Evolutionary conservation across 2,888 invertebrate species (phyloP).

Genomic region (Peribatodes rhomboidaria): DNA sequence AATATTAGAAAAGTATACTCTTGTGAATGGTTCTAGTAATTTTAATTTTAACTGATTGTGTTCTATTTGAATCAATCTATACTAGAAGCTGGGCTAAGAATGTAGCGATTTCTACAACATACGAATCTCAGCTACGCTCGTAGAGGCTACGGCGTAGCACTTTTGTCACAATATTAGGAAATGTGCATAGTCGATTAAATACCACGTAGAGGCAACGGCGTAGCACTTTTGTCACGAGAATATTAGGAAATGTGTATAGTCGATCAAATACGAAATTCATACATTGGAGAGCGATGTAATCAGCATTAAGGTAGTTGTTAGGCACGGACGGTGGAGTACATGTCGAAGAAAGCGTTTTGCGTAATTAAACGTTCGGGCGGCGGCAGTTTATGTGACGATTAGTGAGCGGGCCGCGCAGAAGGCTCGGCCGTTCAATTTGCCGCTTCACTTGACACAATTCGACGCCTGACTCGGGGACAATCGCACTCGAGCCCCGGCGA

Average conservation of each 20-base stretch:
- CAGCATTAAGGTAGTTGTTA: slow-evolving; percentile 40
- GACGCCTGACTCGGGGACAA: slow-evolving; percentile 87
- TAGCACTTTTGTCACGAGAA: neutral
- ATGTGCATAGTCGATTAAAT: neutral
- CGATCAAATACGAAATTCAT: neutral
- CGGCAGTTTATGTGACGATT: slow-evolving; percentile 85
- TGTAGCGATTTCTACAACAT: neutral
- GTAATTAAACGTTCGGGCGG: slow-evolving; percentile 81
- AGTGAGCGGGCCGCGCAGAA: slow-evolving; percentile 82
- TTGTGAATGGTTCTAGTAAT: too few species aligned
- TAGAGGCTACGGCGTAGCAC: slow-evolving; percentile 11
- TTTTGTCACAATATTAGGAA: neutral
- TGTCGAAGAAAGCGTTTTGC: slow-evolving; percentile 73
- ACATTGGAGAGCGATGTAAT: slow-evolving; percentile 20
- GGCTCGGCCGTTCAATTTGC: slow-evolving; percentile 86
- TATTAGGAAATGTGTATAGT: neutral
- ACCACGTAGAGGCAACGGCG: too few species aligned
- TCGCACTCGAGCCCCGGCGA: slow-evolving; percentile 86
- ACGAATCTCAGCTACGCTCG: neutral
- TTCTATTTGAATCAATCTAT: too few species aligned
- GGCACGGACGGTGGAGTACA: slow-evolving; percentile 49
- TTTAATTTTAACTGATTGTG: too few species aligned
- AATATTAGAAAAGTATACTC: too few species aligned
- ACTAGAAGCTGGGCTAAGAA: neutral
- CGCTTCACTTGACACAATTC: slow-evolving; percentile 87